Base-by-base conservation (phyloP, 2,888 invertebrate genomes). In the Cenopis cana region DNA sequence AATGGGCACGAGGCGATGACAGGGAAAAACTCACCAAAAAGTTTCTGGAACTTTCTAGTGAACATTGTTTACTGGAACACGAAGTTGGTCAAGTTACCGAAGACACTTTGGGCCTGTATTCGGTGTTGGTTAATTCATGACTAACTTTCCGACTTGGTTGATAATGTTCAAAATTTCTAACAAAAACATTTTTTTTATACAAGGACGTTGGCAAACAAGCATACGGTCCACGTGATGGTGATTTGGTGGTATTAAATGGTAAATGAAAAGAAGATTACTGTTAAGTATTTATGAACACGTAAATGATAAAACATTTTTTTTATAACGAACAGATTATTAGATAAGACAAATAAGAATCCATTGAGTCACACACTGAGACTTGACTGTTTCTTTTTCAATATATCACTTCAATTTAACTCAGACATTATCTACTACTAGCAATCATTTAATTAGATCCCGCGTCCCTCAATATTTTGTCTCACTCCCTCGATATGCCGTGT, bases 1-100 rank as follows among this genome's bases (percentile, higher is more conserved):
- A 74, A 65, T 62, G 69, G 68, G 66, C 69, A 59, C 69, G 60
- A 65, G 50, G 57, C 68, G 74, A 69, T 68, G 73, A 70, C 68
- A 60, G 41, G 56, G 41, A 55, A 60, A 69, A 67, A 41, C 41
- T 36, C 24, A 38, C 20, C 24, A 41, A 64, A 69, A 69, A 60
- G 29, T 56, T 41, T 6, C 29, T 11, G 38, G 33, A 61, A 70
- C 70, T 66, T 70, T 70, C 70, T 66, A 60, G 56, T 52, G 59
- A 70, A 66, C 54, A 54, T 60, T 56, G 68, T 54, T 59, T 67
- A 36, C 55, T 55, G 55, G 55, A 12, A 29, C 62, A 50, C 33
- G 52, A 14, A 52, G 62, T 60, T 52, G 62, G 62, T 52, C 36
- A 62, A 62, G 49, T 54, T 24, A 29, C 17, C 20, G 29, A 50